Conservation (phyloP, 1,140 invertebrate genomes). For the Lordiphosa stackelbergi region DNA sequence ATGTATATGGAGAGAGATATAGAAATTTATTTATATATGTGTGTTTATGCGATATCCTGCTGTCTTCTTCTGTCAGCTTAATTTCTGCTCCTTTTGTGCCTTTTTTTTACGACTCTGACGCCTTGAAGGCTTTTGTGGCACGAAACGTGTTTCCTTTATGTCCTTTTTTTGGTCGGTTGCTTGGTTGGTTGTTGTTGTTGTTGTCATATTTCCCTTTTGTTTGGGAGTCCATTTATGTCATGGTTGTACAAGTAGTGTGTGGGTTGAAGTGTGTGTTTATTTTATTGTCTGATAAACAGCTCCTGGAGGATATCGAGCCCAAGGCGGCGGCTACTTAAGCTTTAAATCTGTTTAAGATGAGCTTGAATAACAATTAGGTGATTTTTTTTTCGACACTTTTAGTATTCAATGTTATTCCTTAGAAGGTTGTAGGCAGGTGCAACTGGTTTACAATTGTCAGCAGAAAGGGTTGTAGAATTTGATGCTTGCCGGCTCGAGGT, state of each 20-base stretch:
- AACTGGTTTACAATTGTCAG: no score
- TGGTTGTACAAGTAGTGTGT: neutral
- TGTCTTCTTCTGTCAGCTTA: constrained; percentile 33
- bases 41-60: constrained; percentile 25
- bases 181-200: constrained; percentile 20
- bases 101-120: constrained; percentile 66
- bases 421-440: no score
- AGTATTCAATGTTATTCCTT: no score
- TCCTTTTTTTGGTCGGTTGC: constrained; percentile 16
- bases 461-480: no score
- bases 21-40: constrained; percentile 21
- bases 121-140: constrained; percentile 42
- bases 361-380: neutral
- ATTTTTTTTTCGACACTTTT: no score
- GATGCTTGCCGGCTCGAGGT: no score
- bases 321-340: constrained; percentile 6
- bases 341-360: constrained; percentile 23
- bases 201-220: constrained; percentile 45
- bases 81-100: constrained; percentile 63
- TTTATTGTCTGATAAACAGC: constrained; percentile 74
- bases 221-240: neutral
- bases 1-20: constrained; percentile 9
- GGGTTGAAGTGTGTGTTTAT: constrained; percentile 64
- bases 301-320: constrained; percentile 26
- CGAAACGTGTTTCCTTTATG: constrained; percentile 49